Conservation (phyloP, 2,888 invertebrate species). For the Timandra comae region DNA sequence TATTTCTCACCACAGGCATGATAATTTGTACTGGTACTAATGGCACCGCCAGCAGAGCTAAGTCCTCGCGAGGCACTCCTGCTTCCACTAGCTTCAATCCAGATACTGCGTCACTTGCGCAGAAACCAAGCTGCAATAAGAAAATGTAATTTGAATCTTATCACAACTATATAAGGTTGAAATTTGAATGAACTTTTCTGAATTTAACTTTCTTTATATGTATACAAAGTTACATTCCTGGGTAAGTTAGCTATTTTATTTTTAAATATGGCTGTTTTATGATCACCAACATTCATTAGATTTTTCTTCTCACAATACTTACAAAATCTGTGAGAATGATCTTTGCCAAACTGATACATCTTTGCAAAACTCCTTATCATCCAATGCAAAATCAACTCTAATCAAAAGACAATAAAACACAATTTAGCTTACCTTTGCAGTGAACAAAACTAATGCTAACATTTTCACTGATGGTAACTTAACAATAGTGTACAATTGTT, state of each 20-base stretch:
- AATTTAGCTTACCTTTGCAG: conserved; percentile 83
- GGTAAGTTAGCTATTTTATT: too few species aligned
- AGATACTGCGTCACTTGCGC: conserved; percentile 96
- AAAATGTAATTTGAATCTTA: background rate
- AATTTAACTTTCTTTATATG: too few species aligned
- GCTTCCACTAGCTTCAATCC: conserved; percentile 96
- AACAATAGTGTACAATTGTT: conserved; percentile 87
- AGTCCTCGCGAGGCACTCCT: conserved; percentile 95
- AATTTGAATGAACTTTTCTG: too few species aligned
- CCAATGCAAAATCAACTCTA: background rate
- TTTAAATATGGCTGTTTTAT: too few species aligned
- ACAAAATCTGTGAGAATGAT: too few species aligned
- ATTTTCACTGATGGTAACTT: conserved; percentile 88
- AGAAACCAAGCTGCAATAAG: conserved; percentile 91
- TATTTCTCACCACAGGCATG: conserved; percentile 86
- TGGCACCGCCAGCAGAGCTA: conserved; percentile 95
- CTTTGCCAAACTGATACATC: too few species aligned
- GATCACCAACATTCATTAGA: too few species aligned
- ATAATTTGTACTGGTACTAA: conserved; percentile 95
- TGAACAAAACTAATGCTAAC: conserved; percentile 88
- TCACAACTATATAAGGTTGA: too few species aligned
- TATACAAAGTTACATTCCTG: too few species aligned
- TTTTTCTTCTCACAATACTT: too few species aligned
- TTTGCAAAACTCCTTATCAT: too few species aligned
- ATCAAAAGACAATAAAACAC: background rate